These are phyloP conservation scores for Polypedilum vanderplanki DNA, from an alignment of 1,140 invertebrate genomes.

Conservation along the genomic window DNA sequence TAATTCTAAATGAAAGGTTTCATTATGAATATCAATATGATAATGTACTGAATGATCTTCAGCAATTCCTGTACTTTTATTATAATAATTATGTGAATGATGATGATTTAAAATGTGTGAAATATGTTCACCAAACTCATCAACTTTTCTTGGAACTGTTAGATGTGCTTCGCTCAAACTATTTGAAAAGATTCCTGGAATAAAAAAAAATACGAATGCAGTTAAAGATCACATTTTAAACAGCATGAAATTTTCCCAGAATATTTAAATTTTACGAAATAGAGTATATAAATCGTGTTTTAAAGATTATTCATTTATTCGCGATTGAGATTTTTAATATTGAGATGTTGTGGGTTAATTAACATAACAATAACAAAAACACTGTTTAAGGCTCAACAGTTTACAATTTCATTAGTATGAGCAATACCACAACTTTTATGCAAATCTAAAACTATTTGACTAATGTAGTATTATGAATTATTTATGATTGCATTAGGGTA, in stretches of 20 bases:
- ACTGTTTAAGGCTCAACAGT: no score
- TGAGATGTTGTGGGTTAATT: no score
- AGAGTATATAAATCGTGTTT: no score
- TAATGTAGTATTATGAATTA: slow-evolving; percentile 4
- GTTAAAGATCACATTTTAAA: not conserved
- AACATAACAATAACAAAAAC: no score
- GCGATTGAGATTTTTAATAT: no score
- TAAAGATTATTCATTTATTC: no score
- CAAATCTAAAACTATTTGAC: not conserved
- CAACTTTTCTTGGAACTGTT: slow-evolving; percentile 52
- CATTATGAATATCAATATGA: slow-evolving; percentile 48
- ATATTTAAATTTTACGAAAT: no score
- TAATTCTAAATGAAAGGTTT: slow-evolving; percentile 49
- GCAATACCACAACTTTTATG: not conserved
- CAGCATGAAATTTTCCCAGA: no score
- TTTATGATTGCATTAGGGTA: not conserved
- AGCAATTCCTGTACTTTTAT: slow-evolving; percentile 31
- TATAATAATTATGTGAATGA: slow-evolving; percentile 41
- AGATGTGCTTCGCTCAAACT: slow-evolving; percentile 47
- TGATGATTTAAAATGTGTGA: slow-evolving; percentile 50
- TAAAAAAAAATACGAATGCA: slow-evolving; percentile 25
- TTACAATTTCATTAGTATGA: not conserved
- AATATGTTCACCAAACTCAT: slow-evolving; percentile 48
- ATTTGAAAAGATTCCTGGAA: slow-evolving; percentile 47
- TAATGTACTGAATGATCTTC: slow-evolving; percentile 48